phyloP scores from a whole-genome alignment of 2,113 vertebrate genomes.

The Tapirus terrestris region DNA sequence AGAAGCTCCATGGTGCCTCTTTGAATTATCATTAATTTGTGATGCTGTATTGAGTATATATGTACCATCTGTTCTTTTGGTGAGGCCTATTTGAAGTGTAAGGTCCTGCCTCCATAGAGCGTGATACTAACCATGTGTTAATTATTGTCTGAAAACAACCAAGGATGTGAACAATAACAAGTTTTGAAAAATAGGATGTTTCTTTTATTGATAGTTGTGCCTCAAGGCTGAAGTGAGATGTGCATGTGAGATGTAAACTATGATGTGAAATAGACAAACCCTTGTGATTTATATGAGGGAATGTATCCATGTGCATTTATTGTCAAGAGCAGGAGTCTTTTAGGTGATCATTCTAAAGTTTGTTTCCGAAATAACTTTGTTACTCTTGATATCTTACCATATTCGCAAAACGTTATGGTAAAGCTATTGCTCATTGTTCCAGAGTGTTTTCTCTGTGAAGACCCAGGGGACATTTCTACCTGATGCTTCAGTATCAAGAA shows the following conservation, averaged over 20 bases:
- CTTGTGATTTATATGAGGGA: background rate
- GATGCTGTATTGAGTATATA: background rate
- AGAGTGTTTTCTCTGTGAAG: background rate
- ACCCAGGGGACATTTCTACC: background rate
- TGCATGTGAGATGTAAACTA: background rate
- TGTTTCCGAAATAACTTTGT: background rate
- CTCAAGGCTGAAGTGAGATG: background rate
- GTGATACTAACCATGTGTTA: background rate
- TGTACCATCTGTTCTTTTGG: background rate
- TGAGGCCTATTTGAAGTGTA: background rate
- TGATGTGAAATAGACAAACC: background rate
- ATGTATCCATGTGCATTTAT: background rate
- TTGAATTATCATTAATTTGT: background rate
- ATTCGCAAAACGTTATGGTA: background rate
- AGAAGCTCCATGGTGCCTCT: background rate
- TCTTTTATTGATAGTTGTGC: background rate
- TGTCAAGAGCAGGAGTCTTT: background rate
- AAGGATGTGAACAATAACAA: constrained; percentile 43
- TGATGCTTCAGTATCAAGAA: background rate
- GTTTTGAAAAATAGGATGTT: background rate
- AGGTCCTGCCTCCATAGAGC: background rate
- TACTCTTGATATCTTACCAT: background rate
- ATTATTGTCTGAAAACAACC: constrained; percentile 31
- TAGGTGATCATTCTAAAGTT: background rate
- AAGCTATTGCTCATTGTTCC: background rate